phyloP scores from a whole-genome alignment of 1,140 invertebrate genomes.

The Paracyclopina nana region DNA sequence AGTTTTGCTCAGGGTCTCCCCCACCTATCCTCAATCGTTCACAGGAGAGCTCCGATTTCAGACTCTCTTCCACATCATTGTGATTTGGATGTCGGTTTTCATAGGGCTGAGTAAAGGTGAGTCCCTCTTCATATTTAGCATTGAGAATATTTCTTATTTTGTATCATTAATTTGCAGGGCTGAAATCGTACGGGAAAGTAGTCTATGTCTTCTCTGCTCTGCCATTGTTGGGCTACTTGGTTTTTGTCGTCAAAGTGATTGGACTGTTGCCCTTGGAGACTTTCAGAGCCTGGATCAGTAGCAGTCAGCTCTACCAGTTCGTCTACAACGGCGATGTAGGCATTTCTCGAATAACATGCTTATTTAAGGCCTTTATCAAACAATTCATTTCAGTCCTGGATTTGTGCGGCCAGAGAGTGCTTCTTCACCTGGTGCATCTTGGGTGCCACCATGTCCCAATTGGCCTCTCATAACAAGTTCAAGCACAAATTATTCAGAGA shows the following conservation, averaged over 20 bases:
- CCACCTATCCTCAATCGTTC: slow-evolving; percentile 26
- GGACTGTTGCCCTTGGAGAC: slow-evolving; percentile 34
- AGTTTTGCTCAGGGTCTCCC: slow-evolving; percentile 46
- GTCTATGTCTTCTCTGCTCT: slow-evolving; percentile 48
- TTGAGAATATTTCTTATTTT: slow-evolving; percentile 12
- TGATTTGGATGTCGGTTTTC: slow-evolving; percentile 75
- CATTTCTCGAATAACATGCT: too few relatives aligned
- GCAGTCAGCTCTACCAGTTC: too few relatives aligned
- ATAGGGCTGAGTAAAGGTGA: slow-evolving; percentile 63
- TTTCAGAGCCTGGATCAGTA: neutral
- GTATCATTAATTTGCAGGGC: slow-evolving; percentile 29
- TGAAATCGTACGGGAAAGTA: slow-evolving; percentile 64
- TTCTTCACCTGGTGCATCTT: slow-evolving; percentile 73
- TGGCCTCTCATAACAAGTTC: slow-evolving; percentile 42
- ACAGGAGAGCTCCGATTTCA: slow-evolving; percentile 57
- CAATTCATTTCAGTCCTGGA: slow-evolving; percentile 49
- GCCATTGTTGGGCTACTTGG: slow-evolving; percentile 46
- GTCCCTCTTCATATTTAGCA: slow-evolving; percentile 2
- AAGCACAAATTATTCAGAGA: slow-evolving; percentile 47
- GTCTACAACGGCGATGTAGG: too few relatives aligned
- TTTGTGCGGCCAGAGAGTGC: slow-evolving; percentile 61
- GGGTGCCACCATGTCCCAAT: slow-evolving; percentile 61
- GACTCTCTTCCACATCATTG: slow-evolving; percentile 64
- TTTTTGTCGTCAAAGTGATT: slow-evolving; percentile 50
- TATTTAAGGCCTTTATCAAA: too few relatives aligned